Conservation (phyloP, 2,113 vertebrate species). For the Lampris incognitus region DNA sequence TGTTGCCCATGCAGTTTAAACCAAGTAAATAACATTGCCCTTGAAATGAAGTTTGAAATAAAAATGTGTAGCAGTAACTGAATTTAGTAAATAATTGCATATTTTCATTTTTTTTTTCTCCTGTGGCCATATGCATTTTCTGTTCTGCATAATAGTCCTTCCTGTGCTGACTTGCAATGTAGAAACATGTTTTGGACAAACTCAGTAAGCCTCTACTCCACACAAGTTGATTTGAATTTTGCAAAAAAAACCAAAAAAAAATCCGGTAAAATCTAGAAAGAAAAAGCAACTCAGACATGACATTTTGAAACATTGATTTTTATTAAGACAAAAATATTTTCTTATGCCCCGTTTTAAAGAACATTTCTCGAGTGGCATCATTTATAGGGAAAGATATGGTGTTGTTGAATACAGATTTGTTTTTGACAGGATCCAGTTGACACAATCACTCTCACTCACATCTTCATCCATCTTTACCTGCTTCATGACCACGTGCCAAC, state of each 20-base stretch:
- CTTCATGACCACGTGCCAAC: slow-evolving; percentile 35
- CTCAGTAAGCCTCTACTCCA: too few relatives aligned
- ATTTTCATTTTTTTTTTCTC: neutral
- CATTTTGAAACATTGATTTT: slow-evolving; percentile 41
- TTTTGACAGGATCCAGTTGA: slow-evolving; percentile 2
- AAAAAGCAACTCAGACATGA: neutral
- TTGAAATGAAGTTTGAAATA: too few relatives aligned
- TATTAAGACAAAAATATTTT: slow-evolving; percentile 74
- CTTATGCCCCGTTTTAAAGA: slow-evolving; percentile 52
- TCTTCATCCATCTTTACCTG: slow-evolving; percentile 5
- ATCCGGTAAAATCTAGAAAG: slow-evolving; percentile 1
- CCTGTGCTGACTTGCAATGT: neutral
- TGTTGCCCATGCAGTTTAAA: too few relatives aligned
- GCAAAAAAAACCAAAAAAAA: neutral
- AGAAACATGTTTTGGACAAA: neutral
- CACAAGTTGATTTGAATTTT: too few relatives aligned
- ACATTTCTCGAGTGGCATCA: slow-evolving; percentile 63
- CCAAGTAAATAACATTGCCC: too few relatives aligned
- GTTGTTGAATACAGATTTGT: slow-evolving; percentile 5
- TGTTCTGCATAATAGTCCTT: neutral
- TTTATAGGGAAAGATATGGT: slow-evolving; percentile 50
- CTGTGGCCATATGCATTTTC: neutral
- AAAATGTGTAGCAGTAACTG: slow-evolving; percentile 2
- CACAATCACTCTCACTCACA: slow-evolving; percentile 2
- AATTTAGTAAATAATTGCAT: neutral